Evolutionary conservation across 2,888 invertebrate genomes (phyloP), one percentile per base, ranked within the genome.

Genomic region (Pammene aurita): DNA sequence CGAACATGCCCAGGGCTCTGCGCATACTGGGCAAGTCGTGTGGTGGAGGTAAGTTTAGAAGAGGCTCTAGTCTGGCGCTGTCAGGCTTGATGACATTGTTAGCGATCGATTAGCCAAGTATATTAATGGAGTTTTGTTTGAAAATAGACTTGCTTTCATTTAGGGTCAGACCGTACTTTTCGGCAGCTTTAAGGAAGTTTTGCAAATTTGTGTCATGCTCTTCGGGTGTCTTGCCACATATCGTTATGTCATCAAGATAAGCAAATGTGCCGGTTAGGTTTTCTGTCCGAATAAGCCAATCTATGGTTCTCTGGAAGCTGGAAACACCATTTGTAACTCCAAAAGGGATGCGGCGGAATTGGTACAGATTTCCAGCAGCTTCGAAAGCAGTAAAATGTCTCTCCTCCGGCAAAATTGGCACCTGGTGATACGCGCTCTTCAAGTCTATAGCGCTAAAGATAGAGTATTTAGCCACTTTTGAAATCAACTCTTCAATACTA

Each of bases 271-370:
- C 48, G 2, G n/a, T 7, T 7, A 48, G 16, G 4, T 48, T 48
- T 48, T 48, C 48, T 48, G n/a, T 48, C 14, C 48, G 48, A 7
- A 48, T 48, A n/a, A 48, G 44, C 44, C 44, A 44, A 44, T 44
- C 44, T 44, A 44, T 44, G 44, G 44, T 44, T 44, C 44, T 44
- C 44, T 44, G 44, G 13, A 44, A 44, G 44, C 44, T 44, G 5
- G 44, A 44, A 44, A 44, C 44, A 1, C 44, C 44, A 13, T 44
- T 44, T 1, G 44, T 44, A 13, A 44, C 44, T 10, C 44, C 44
- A 5, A 44, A 44, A 44, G 44, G 44, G 13, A 44, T 44, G 1
- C 44, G 44, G 44, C 13, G 13, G 13, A 44, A 44, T 13, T 44
- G 44, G 13, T 44, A 44, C 13, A 44, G 1, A 44, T 44, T 44